Percentiles rank a stretch among this genome's conserved stretches.
Conservation (phyloP, 2,113 vertebrate species). For the Opisthocomus hoazin region DNA sequence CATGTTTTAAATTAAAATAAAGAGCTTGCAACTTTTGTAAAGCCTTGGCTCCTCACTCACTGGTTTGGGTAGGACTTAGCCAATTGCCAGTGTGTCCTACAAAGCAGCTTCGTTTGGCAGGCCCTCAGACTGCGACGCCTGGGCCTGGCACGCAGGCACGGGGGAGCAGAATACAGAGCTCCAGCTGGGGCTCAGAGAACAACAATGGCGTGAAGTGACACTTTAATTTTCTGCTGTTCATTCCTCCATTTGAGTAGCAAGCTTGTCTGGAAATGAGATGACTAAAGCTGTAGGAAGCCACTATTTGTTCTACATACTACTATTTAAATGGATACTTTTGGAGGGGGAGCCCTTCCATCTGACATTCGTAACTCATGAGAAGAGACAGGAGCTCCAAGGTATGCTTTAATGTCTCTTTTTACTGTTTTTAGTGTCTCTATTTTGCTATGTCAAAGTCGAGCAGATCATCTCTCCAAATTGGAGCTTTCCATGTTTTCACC, state of each 20-base stretch:
- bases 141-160: background rate
- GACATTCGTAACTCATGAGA: background rate
- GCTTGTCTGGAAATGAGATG: background rate
- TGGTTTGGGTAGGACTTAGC: background rate
- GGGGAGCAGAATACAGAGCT: background rate
- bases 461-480: background rate
- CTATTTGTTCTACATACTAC: background rate
- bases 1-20: conserved; percentile 21
- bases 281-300: background rate
- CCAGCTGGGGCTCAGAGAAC: background rate
- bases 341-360: background rate
- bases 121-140: background rate
- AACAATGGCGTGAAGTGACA: background rate
- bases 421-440: background rate
- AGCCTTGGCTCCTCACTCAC: background rate
- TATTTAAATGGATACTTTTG: background rate
- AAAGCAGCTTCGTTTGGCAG: background rate
- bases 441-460: background rate
- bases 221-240: background rate
- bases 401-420: background rate
- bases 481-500: background rate
- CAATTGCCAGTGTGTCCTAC: background rate
- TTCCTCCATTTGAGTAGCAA: background rate
- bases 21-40: background rate
- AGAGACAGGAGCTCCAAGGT: background rate